Percentiles rank a stretch among this genome's conserved stretches.
Conservation (phyloP, 2,888 invertebrate genomes). For the Rhynchonema sp. region DNA sequence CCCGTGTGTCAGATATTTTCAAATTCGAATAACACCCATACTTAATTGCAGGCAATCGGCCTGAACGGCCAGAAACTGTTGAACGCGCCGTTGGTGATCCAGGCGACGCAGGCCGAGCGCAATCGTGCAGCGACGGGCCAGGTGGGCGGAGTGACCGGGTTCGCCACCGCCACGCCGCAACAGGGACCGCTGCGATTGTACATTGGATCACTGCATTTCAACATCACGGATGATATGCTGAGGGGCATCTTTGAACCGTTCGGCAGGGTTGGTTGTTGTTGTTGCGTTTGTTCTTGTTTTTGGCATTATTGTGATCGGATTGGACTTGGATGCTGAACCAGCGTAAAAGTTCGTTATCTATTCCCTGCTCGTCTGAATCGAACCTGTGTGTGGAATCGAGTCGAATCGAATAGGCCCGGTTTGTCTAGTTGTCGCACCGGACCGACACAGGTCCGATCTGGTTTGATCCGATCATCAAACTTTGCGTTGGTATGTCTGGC, state of each 20-base stretch:
- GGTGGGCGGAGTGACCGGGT: slow-evolving; percentile 20
- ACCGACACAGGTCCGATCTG: no score
- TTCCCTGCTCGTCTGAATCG: no score
- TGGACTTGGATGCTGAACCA: no score
- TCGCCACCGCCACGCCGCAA: slow-evolving; percentile 42
- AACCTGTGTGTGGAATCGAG: no score
- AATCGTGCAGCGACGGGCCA: slow-evolving; percentile 33
- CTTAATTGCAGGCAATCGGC: slow-evolving; percentile 56
- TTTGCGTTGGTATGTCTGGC: no score
- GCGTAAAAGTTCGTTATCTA: no score
- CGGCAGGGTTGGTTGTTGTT: slow-evolving; percentile 45
- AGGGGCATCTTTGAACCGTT: slow-evolving; percentile 95
- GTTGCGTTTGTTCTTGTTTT: slow-evolving; percentile 11
- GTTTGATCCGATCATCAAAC: no score
- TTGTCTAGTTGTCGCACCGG: no score
- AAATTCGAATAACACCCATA: not conserved
- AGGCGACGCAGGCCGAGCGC: slow-evolving; percentile 78
- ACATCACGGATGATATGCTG: slow-evolving; percentile 97
- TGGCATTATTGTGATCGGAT: not conserved
- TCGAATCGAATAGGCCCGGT: no score
- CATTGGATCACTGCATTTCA: slow-evolving; percentile 91
- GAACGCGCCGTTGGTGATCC: slow-evolving; percentile 89
- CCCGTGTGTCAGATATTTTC: slow-evolving; percentile 4
- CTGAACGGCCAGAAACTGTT: slow-evolving; percentile 81
- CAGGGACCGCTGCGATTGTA: slow-evolving; percentile 80